Conservation (phyloP, 1,140 invertebrate species). For the Nomia melanderi region DNA sequence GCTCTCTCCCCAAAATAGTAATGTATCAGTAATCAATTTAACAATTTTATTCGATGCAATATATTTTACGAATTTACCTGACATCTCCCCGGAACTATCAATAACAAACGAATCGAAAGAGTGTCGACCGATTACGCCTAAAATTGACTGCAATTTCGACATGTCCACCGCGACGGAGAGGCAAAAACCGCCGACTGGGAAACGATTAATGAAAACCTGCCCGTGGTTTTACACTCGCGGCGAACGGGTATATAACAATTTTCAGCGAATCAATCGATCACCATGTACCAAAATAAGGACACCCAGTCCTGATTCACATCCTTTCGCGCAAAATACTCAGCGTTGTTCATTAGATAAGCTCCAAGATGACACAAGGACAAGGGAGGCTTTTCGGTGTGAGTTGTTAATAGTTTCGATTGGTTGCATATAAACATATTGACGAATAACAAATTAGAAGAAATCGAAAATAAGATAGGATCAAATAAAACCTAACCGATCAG, state of each 20-base stretch:
- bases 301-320: conserved; percentile 24
- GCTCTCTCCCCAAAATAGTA: too few species aligned
- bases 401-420: too few species aligned
- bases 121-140: not conserved
- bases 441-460: too few species aligned
- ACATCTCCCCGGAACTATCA: not conserved
- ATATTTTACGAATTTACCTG: too few species aligned
- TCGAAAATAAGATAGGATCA: too few species aligned
- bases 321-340: conserved; percentile 27
- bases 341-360: too few species aligned
- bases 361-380: too few species aligned
- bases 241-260: conserved; percentile 13
- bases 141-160: conserved; percentile 6
- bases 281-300: conserved; percentile 9
- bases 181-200: conserved; percentile 5
- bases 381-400: too few species aligned
- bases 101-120: not conserved
- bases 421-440: too few species aligned
- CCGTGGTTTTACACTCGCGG: not conserved
- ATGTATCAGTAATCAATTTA: too few species aligned
- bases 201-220: conserved; percentile 9
- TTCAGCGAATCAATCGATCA: conserved; percentile 12
- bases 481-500: too few species aligned
- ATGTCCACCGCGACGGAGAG: not conserved
- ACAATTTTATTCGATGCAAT: too few species aligned